Conservation (phyloP, 2,113 vertebrate genomes). For the Takifugu bimaculatus region DNA sequence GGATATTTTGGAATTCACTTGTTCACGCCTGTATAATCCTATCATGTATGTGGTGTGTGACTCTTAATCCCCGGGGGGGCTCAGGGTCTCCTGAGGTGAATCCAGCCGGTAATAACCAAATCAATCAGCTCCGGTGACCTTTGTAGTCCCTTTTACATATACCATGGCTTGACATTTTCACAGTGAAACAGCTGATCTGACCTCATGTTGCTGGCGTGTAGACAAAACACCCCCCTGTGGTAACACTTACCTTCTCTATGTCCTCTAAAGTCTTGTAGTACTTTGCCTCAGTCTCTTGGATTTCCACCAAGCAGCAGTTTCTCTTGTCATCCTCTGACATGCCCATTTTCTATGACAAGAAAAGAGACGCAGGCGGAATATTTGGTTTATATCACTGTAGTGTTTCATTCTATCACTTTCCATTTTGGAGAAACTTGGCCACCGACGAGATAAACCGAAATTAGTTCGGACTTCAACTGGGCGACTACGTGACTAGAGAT, state of each 20-base stretch:
- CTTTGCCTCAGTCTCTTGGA: constrained; percentile 94
- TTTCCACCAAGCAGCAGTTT: constrained; percentile 93
- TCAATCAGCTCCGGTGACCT: constrained; percentile 60
- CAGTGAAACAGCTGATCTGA: constrained; percentile 29
- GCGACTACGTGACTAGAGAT: neutral
- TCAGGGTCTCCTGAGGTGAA: constrained; percentile 8
- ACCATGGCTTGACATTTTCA: constrained; percentile 60
- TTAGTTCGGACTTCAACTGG: too few species aligned
- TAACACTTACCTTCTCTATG: constrained; percentile 85
- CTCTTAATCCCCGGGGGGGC: constrained; percentile 32
- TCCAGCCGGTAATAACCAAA: constrained; percentile 52
- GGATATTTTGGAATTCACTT: neutral
- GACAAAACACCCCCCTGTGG: neutral
- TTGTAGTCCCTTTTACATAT: constrained; percentile 49
- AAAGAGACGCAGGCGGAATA: neutral
- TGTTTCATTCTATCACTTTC: constrained; percentile 10
- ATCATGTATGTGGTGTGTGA: constrained; percentile 6
- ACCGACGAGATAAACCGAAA: neutral
- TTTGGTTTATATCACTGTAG: neutral
- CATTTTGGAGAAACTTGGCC: constrained; percentile 5
- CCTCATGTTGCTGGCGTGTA: neutral
- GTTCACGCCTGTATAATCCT: neutral
- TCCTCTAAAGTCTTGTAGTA: constrained; percentile 97
- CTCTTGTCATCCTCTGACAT: constrained; percentile 98
- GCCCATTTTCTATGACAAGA: constrained; percentile 86